Conservation (phyloP, 2,888 invertebrate species). For the Lithophane ornitopus region DNA sequence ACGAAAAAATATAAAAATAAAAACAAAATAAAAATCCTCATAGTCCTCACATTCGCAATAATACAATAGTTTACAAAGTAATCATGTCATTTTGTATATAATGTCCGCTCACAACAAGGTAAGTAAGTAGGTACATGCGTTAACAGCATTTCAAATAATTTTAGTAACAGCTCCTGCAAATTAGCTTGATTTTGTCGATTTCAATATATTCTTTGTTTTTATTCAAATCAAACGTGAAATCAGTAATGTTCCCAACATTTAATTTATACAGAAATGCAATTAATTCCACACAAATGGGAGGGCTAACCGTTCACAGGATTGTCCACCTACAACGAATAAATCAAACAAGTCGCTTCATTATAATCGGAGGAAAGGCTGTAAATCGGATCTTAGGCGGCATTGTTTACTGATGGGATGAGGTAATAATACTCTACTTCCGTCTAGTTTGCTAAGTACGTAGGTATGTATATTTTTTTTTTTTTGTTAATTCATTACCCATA, state of each 20-base stretch:
- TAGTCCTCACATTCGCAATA: too few species aligned
- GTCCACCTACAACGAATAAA: slow-evolving; percentile 63
- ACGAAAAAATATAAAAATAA: too few species aligned
- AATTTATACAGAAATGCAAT: slow-evolving; percentile 52
- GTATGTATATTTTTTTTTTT: neutral
- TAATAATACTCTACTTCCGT: slow-evolving; percentile 43
- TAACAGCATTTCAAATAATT: neutral
- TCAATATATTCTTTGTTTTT: slow-evolving; percentile 5
- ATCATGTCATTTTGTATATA: too few species aligned
- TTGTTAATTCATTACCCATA: neutral
- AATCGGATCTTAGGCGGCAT: slow-evolving; percentile 42
- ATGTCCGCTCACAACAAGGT: neutral
- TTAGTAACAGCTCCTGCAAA: slow-evolving; percentile 18
- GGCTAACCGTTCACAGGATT: slow-evolving; percentile 40
- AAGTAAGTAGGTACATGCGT: neutral
- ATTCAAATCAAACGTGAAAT: slow-evolving; percentile 16
- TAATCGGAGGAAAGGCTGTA: slow-evolving; percentile 45
- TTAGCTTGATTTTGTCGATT: neutral
- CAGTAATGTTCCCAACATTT: slow-evolving; percentile 33
- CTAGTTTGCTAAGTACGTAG: neutral
- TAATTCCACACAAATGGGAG: slow-evolving; percentile 55
- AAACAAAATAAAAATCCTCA: too few species aligned
- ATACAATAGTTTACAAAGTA: too few species aligned
- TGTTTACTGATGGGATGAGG: slow-evolving; percentile 36
- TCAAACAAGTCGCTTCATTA: slow-evolving; percentile 59